phyloP scores from a whole-genome alignment of 2,888 invertebrate genomes.

The Drosophila yooni region DNA sequence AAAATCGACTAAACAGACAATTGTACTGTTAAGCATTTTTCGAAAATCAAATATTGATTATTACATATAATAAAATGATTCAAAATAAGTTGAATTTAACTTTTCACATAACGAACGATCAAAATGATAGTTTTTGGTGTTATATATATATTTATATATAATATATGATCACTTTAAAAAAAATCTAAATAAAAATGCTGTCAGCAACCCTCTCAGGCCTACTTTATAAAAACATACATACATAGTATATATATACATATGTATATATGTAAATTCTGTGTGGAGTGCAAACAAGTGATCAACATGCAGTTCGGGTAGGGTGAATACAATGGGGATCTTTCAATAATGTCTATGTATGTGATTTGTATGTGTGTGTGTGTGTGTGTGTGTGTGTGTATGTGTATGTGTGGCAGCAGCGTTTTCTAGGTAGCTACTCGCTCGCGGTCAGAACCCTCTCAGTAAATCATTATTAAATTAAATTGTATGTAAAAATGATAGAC shows the following conservation, averaged over 20 bases:
- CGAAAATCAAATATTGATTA: neutral
- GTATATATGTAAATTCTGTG: slow-evolving; percentile 3
- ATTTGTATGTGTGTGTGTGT: neutral
- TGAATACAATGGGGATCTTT: slow-evolving; percentile 29
- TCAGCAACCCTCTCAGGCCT: slow-evolving; percentile 24
- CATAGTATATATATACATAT: neutral
- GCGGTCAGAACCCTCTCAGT: slow-evolving; percentile 60
- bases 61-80: neutral
- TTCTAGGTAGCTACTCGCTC: slow-evolving; percentile 25
- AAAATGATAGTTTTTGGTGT: neutral
- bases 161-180: slow-evolving; percentile 2
- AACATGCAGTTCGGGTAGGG: slow-evolving; percentile 39
- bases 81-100: neutral
- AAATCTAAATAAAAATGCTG: slow-evolving; percentile 7
- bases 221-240: slow-evolving; percentile 6
- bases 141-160: neutral
- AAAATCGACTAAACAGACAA: neutral
- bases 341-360: slow-evolving; percentile 6
- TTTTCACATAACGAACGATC: neutral
- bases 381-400: neutral
- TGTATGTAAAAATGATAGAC: slow-evolving; percentile 65
- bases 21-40: neutral
- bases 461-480: slow-evolving; percentile 80
- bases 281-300: slow-evolving; percentile 33
- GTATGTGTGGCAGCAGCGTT: slow-evolving; percentile 13